phyloP scores from a whole-genome alignment of 2,113 vertebrate genomes.

The Hypanus sabinus region DNA sequence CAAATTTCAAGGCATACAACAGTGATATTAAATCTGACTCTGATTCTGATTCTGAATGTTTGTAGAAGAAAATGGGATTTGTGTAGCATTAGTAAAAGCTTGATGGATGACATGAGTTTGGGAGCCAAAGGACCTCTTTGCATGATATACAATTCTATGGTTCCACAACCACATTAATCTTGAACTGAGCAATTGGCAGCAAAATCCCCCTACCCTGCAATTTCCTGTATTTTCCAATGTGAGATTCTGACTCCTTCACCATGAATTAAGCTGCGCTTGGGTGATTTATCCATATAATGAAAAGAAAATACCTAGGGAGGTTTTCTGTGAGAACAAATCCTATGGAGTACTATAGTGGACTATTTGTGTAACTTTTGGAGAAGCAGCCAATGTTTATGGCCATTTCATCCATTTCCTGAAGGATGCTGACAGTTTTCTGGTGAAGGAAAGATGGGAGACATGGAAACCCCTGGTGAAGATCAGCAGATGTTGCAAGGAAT shows the following conservation, averaged over 20 bases:
- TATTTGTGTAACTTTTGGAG: background rate
- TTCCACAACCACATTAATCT: background rate
- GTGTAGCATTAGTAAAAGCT: too few relatives aligned
- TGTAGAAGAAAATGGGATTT: too few relatives aligned
- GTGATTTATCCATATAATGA: background rate
- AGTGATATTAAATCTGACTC: too few relatives aligned
- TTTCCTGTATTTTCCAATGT: background rate
- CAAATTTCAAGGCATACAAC: too few relatives aligned
- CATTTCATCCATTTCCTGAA: background rate
- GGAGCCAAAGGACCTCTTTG: too few relatives aligned
- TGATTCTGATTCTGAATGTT: too few relatives aligned
- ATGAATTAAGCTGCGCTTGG: background rate
- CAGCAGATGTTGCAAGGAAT: background rate
- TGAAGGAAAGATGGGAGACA: background rate
- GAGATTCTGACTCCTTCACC: background rate
- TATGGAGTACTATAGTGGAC: background rate
- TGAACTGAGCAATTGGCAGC: background rate
- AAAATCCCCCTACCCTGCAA: background rate
- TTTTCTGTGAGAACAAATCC: background rate
- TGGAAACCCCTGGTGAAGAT: background rate
- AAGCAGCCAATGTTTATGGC: background rate
- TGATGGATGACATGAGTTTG: too few relatives aligned
- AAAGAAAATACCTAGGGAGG: background rate
- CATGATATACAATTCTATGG: too few relatives aligned
- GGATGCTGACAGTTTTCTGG: background rate